phyloP scores from a whole-genome alignment of 2,797 vertebrate genomes.

The Sphenopsis melanotis region DNA sequence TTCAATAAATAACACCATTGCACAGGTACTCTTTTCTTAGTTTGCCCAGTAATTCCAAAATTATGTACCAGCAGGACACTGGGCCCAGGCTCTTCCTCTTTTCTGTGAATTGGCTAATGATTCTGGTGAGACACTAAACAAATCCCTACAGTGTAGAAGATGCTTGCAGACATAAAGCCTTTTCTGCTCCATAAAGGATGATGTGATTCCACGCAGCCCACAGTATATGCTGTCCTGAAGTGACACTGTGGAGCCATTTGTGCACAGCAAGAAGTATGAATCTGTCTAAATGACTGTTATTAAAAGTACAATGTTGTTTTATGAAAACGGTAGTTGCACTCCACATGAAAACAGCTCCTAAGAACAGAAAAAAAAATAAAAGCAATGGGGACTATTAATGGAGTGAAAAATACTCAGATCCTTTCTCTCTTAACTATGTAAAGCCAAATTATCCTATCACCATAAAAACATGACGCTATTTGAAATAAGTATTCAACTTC shows the following conservation, averaged over 20 bases:
- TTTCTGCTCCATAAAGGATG: not conserved
- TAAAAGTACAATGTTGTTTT: not conserved
- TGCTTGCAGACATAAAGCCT: not conserved
- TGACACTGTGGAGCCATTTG: not conserved
- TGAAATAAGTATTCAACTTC: not conserved
- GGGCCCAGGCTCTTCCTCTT: not conserved
- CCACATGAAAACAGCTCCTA: not conserved
- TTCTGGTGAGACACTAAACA: not conserved
- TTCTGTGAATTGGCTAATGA: not conserved
- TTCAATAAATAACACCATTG: not conserved
- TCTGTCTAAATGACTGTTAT: slow-evolving; percentile 26
- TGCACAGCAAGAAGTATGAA: slow-evolving; percentile 5
- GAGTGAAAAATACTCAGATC: not conserved
- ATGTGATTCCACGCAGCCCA: not conserved
- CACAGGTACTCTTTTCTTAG: not conserved
- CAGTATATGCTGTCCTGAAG: not conserved
- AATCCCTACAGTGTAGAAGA: not conserved
- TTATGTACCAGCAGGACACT: not conserved
- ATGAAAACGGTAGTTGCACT: not conserved
- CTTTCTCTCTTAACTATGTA: not conserved
- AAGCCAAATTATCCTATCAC: not conserved
- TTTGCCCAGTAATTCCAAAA: not conserved
- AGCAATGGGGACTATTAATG: not conserved
- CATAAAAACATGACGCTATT: not conserved
- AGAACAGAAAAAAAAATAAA: not conserved